Evolutionary conservation across 1,140 invertebrate species (phyloP).

Genomic region (Hylyphantes graminicola): DNA sequence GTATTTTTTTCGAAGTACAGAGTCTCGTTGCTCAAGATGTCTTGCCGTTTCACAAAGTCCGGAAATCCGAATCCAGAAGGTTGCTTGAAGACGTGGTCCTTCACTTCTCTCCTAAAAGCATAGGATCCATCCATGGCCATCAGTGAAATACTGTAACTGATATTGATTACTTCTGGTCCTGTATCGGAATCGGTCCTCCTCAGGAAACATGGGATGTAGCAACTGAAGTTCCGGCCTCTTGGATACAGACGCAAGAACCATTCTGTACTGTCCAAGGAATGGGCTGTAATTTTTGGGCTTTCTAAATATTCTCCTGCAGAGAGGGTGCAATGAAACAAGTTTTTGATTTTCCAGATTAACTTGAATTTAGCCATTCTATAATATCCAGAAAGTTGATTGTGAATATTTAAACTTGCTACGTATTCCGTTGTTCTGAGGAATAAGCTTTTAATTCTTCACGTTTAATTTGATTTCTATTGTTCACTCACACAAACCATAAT

Average conservation of each 20-base stretch:
- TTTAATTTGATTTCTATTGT: too few species aligned
- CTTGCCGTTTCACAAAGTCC: constrained; percentile 11
- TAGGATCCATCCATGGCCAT: not conserved
- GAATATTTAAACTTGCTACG: too few species aligned
- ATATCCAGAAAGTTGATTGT: too few species aligned
- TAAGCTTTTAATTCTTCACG: too few species aligned
- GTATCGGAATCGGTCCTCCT: not conserved
- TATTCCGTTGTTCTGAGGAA: too few species aligned
- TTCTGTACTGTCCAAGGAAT: constrained; percentile 11
- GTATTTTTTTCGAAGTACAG: not conserved
- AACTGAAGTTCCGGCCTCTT: not conserved
- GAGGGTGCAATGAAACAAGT: constrained; percentile 5
- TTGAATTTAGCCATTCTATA: not conserved
- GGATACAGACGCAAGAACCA: constrained; percentile 25
- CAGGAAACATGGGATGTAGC: constrained; percentile 17
- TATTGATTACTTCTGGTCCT: not conserved
- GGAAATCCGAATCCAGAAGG: constrained; percentile 16
- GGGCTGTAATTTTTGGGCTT: not conserved
- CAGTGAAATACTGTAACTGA: constrained; percentile 7
- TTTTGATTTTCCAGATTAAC: constrained; percentile 26
- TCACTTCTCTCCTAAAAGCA: not conserved
- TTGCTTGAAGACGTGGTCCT: not conserved
- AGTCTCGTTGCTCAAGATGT: not conserved
- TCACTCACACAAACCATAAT: too few species aligned
- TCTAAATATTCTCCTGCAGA: not conserved